phyloP scores from a whole-genome alignment of 2,113 vertebrate species.

The Chaetodon trifascialis region DNA sequence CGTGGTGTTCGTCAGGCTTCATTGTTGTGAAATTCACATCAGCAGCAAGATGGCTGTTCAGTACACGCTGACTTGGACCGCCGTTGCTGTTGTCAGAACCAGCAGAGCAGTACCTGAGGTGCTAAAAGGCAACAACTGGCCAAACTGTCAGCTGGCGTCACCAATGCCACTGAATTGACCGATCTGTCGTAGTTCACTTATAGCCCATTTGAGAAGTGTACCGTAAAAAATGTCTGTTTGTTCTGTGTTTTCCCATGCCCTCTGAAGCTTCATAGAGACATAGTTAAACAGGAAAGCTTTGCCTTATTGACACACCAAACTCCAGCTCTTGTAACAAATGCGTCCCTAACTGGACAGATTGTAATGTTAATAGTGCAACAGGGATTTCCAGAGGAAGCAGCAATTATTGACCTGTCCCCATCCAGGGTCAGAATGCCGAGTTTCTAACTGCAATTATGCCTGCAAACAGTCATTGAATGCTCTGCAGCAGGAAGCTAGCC shows the following conservation, averaged over 20 bases:
- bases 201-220: background rate
- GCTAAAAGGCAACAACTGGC: constrained; percentile 24
- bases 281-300: background rate
- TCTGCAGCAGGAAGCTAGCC: background rate
- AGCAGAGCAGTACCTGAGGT: constrained; percentile 5
- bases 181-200: background rate
- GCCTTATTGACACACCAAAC: background rate
- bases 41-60: background rate
- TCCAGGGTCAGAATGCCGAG: constrained; percentile 18
- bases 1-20: too few species aligned
- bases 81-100: constrained; percentile 6
- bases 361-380: constrained; percentile 13
- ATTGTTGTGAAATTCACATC: constrained; percentile 2
- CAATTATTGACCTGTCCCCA: constrained; percentile 21
- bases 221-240: background rate
- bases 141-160: constrained; percentile 11
- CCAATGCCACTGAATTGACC: background rate
- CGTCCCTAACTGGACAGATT: background rate
- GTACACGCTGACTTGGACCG: background rate
- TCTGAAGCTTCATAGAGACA: background rate
- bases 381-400: constrained; percentile 29
- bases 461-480: background rate
- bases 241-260: background rate
- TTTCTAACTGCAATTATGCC: background rate
- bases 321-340: background rate